phyloP scores from a whole-genome alignment of 2,888 invertebrate genomes.

The Pammene fasciana region DNA sequence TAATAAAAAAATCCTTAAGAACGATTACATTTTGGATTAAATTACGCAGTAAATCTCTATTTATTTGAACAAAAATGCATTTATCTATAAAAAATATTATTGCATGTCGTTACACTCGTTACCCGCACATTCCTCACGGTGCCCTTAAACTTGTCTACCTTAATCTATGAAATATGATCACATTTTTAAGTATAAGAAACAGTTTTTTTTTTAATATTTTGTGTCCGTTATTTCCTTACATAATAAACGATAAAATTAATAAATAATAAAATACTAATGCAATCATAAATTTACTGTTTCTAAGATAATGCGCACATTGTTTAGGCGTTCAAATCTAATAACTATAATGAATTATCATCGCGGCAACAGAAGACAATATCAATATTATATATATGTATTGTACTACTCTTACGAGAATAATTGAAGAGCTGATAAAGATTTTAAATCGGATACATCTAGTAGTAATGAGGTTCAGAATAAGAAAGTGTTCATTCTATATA shows the following conservation, averaged over 20 bases:
- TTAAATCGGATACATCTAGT: neutral
- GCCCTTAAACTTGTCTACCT: constrained; percentile 49
- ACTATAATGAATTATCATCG: constrained; percentile 3
- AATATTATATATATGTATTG: constrained; percentile 1
- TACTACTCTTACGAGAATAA: too few relatives aligned
- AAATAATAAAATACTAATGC: neutral
- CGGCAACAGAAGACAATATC: too few relatives aligned
- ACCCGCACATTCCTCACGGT: constrained; percentile 55
- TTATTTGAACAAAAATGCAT: constrained; percentile 39
- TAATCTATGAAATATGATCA: constrained; percentile 61
- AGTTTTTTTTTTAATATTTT: constrained; percentile 45
- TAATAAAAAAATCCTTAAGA: constrained; percentile 31
- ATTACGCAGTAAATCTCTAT: constrained; percentile 45
- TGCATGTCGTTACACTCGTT: constrained; percentile 57
- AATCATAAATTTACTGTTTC: constrained; percentile 39
- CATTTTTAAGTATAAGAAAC: constrained; percentile 64
- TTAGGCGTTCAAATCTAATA: constrained; percentile 18
- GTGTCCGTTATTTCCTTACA: constrained; percentile 12
- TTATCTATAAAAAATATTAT: constrained; percentile 51
- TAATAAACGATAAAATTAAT: constrained; percentile 42
- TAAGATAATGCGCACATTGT: constrained; percentile 39
- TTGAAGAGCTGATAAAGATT: constrained; percentile 4
- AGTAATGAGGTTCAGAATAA: too few relatives aligned
- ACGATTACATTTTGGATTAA: constrained; percentile 40
- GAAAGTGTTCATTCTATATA: too few relatives aligned